Base-by-base conservation (phyloP, 2,797 vertebrate genomes). In the Botia almorhae region DNA sequence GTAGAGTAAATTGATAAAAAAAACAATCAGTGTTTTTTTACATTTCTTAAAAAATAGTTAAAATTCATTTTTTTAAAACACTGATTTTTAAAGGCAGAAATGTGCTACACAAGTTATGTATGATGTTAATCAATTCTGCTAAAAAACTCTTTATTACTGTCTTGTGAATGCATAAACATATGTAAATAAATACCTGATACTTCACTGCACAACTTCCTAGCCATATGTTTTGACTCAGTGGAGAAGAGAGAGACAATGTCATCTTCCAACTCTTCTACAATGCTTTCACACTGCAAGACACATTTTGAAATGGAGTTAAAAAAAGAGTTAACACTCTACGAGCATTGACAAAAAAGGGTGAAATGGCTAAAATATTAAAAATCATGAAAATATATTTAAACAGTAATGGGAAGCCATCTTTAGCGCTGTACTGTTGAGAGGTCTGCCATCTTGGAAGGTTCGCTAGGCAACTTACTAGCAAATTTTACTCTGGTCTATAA, bases 231-330 rank as follows among this genome's bases (percentile, higher is more conserved):
- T 76, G 87, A 84, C 83, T 95, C 91, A 87, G 84, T 92, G 88
- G 94, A 82, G 88, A 96, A 93, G 87, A 96, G 90, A 80, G 94
- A 91, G 90, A 95, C 86, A 86, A 96, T 95, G 81, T 96, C 93
- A 78, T 97, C 97, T 91, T 96, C 97, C 74, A 95, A 88, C 86
- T 97, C 94, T 86, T 98, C 96, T 88, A 95, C 87, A n/a, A 96
- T 81, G 33, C 85, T 92, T 87, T 95, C 95, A 85, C 96, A 95
- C 96, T 97, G 92, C 70, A 83, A 74, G 16, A 85, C 87, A 87
- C 81, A 90, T 79, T 86, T 33, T 56, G 33, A 81, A 84, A 82
- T 26, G 2, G 23, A 26, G 23, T 26, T 26, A 26, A 26, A 26
- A 26, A 68, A 36, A 58, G 2, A 33, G 23, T 74, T 33, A 63